Evolutionary conservation across 2,113 vertebrate genomes (phyloP).

Genomic region (Athene cunicularia): DNA sequence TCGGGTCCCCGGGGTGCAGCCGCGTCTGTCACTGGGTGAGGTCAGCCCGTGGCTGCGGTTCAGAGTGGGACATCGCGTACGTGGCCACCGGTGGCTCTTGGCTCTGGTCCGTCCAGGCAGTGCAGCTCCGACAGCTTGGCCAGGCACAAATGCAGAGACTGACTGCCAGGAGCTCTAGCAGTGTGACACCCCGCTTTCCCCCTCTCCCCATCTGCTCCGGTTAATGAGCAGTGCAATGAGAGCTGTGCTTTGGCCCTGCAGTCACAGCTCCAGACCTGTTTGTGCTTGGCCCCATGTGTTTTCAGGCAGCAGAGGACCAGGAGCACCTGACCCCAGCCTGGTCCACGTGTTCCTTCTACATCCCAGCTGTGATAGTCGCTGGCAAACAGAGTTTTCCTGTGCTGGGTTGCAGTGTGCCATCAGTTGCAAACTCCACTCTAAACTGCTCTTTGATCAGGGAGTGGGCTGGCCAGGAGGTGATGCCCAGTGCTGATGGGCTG

Average conservation of each 20-base stretch:
- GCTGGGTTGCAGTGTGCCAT: not conserved
- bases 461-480: not conserved
- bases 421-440: not conserved
- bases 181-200: too few relatives aligned
- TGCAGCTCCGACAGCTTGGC: not conserved
- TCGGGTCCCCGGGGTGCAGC: rapidly evolving
- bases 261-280: not conserved
- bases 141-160: rapidly evolving
- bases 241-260: not conserved
- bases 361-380: not conserved
- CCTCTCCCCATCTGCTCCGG: not conserved
- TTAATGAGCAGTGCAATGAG: not conserved
- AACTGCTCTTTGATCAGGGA: not conserved
- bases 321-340: not conserved
- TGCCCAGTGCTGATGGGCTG: not conserved
- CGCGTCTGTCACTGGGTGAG: rapidly evolving
- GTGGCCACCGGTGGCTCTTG: not conserved
- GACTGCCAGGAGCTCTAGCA: not conserved
- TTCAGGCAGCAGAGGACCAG: not conserved
- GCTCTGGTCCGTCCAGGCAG: not conserved
- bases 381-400: not conserved
- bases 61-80: rapidly evolving
- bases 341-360: not conserved
- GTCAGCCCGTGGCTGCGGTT: not conserved
- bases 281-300: not conserved